Percentiles rank a stretch among this genome's conserved stretches.
Evolutionary conservation across 2,888 invertebrate genomes (phyloP).

Genomic region (Coecobrya sp.): DNA sequence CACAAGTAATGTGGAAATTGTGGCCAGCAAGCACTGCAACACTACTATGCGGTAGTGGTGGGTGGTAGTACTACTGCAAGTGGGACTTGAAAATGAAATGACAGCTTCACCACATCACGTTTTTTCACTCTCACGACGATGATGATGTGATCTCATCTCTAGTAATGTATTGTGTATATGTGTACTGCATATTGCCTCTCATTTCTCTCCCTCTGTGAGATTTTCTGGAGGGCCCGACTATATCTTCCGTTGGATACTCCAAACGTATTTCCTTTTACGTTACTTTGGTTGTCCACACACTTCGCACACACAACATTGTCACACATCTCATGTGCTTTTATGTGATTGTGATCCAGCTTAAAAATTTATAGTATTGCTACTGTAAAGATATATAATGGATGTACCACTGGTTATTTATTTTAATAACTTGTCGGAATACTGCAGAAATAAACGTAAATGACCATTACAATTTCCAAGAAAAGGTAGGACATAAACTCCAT

Average conservation of each 20-base stretch:
- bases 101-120: slow-evolving; percentile 80
- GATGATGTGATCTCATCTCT: slow-evolving; percentile 63
- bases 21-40: slow-evolving; percentile 40
- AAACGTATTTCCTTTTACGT: neutral
- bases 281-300: neutral
- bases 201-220: neutral
- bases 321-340: neutral
- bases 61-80: too few relatives aligned
- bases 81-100: slow-evolving; percentile 79
- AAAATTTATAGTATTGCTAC: neutral
- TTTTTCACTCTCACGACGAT: slow-evolving; percentile 65
- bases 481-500: neutral
- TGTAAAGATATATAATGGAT: neutral
- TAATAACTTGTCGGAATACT: neutral
- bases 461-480: neutral
- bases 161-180: slow-evolving; percentile 21
- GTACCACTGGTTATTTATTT: neutral
- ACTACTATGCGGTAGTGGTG: neutral
- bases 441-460: neutral
- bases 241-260: neutral
- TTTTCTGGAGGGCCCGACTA: slow-evolving; percentile 11
- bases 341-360: slow-evolving; percentile 17
- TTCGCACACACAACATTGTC: neutral
- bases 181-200: neutral
- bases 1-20: neutral